Evolutionary conservation across 2,888 invertebrate genomes (phyloP), one percentile per base, ranked within the genome.

Genomic region (Fragum fragum): DNA sequence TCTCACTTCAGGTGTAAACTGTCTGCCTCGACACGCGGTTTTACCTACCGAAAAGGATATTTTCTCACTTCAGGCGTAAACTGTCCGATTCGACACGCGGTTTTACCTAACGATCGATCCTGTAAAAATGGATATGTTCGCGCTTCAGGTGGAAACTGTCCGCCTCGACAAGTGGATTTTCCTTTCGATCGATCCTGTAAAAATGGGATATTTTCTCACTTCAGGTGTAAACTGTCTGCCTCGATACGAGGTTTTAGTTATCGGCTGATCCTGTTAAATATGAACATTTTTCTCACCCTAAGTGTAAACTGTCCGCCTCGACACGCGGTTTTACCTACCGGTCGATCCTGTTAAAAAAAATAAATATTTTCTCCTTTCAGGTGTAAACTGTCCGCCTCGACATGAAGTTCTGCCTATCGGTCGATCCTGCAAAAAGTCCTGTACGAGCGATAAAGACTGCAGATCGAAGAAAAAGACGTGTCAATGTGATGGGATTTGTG

Each of bases 401-500:
- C 85, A 79, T n/a, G 63, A 76, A 6, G 68, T 68, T 11, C 39
- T 85, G 7, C 77, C 81, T 0, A 61, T 76, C 21, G 79, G 74
- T 21, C 69, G 83, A 14, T 32, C 47, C 29, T 81, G 85, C 23
- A 76, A 98, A 82, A 96, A 98, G 84, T 98, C 98, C 94, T 99
- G 99, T 94, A 97, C 97, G 0, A 97, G 97, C 0, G 98, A 99
- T 93, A 97, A 97, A 93, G 99, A 99, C 94, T 99, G 99, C 95
- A 98, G 98, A 95, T 98, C 98, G 93, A 97, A 98, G 95, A 97
- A 98, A 95, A 98, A 99, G 95, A 97, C 98, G 93, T 99, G 99
- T 94, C 96, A 98, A 84, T 99, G 99, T 94, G 99, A 99, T 93
- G 99, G 99, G 68, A 94, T 94, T 1, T 99, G 99, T 93, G 99